Evolutionary conservation across 2,113 vertebrate species (phyloP).

Genomic region (Crotalus viridis): DNA sequence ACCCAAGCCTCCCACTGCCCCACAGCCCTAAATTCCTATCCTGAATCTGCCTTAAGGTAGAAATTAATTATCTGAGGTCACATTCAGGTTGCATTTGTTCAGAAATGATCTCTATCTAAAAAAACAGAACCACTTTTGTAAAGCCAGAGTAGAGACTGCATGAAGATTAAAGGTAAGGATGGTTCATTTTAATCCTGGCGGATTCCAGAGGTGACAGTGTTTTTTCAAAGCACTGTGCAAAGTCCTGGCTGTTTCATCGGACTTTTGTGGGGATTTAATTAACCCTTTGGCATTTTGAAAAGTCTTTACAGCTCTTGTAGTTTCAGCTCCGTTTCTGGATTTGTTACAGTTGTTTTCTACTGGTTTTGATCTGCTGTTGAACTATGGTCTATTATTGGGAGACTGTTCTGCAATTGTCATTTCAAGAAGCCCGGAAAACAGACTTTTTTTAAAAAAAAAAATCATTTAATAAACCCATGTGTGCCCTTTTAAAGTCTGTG

Average conservation of each 20-base stretch:
- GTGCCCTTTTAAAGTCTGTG: not conserved
- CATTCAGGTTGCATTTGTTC: not conserved
- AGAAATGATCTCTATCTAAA: not conserved
- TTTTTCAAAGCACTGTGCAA: not conserved
- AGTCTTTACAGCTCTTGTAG: not conserved
- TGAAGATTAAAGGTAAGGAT: not conserved
- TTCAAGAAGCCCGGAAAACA: not conserved
- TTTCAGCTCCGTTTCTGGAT: not conserved
- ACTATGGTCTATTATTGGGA: not conserved
- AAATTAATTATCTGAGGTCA: not conserved
- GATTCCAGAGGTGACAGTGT: not conserved
- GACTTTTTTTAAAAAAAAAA: not conserved
- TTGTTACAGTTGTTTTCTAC: not conserved
- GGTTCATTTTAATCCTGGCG: not conserved
- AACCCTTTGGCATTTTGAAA: not conserved
- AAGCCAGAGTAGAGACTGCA: not conserved
- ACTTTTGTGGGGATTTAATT: not conserved
- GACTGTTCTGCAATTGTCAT: not conserved
- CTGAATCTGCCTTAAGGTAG: not conserved
- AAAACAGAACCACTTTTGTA: not conserved
- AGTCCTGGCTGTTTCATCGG: not conserved
- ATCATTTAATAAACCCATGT: not conserved
- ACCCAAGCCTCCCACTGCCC: not conserved
- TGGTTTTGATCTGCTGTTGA: not conserved
- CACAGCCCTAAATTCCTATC: not conserved